Base-by-base conservation (phyloP, 2,113 vertebrate genomes). In the Burhinus bistriatus region DNA sequence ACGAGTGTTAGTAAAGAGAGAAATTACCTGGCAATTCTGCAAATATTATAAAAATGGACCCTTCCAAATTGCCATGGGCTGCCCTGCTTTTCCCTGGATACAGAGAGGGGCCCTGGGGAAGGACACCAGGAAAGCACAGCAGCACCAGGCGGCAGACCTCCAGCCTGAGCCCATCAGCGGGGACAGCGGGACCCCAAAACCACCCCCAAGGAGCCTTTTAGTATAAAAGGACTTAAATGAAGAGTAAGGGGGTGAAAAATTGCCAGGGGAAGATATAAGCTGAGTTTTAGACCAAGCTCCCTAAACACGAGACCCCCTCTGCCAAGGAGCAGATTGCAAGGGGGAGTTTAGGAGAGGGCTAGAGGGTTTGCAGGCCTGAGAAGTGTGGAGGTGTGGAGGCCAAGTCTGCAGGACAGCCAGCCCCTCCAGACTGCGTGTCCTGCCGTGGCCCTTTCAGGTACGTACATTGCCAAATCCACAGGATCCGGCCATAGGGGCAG, bases 381-480 rank as follows among this genome's bases (percentile, higher is more conserved):
- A 16, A 11, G 21, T 0, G 2, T 2, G 40, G 40, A 40, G 21
- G n/a, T 1, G 3, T 3, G 64, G 87, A 2, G 34, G 49, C 73
- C 78, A 27, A 11, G 66, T 2, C 45, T 9, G 36, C 59, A 44
- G 77, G 42, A 19, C 51, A 70, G 15, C 55, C 47, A 45, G 26
- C 20, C 52, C 47, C 45, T 17, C 26, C 68, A 57, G 76, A 6
- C 72, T 5, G 5, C 0, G 1, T 40, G 81, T 91, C 81, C 94
- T 71, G 59, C 87, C 5, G 1, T 26, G 34, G 55, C 72, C 77
- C 59, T 65, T 7, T 36, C 6, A 12, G 84, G 38, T 27, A 21
- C 6, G 0, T 2, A 4, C 58, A 0, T 7, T 49, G 87, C 92
- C 92, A 83, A 59, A 79, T 21, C 59, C 84, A 30, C 59, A 32